Percentiles rank a stretch among this genome's conserved stretches.
phyloP scores from a whole-genome alignment of 2,888 invertebrate species.

The Stenurella melanura region DNA sequence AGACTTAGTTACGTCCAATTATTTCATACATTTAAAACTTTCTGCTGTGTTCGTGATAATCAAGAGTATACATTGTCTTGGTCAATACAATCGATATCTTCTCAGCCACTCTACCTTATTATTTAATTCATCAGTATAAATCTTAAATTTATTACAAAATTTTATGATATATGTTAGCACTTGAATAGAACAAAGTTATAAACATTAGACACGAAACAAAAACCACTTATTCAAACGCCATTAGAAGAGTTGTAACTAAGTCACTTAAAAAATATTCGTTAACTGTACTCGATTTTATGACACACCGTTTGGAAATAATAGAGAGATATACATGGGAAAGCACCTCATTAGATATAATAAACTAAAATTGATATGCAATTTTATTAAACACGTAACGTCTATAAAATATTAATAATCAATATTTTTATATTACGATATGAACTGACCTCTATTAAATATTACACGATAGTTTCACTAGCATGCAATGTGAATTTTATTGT shows the following conservation, averaged over 20 bases:
- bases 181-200: not conserved
- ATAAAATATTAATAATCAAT: not conserved
- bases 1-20: too few species aligned
- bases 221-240: not conserved
- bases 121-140: not conserved
- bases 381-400: not conserved
- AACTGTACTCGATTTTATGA: not conserved
- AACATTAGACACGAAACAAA: not conserved
- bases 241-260: not conserved
- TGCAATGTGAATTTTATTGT: not conserved
- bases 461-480: not conserved
- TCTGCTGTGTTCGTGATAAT: too few species aligned
- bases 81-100: not conserved
- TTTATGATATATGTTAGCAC: not conserved
- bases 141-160: not conserved
- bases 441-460: not conserved
- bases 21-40: too few species aligned
- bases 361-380: not conserved
- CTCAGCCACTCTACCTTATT: not conserved
- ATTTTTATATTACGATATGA: not conserved
- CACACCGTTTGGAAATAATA: not conserved
- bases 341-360: not conserved
- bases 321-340: not conserved
- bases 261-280: not conserved
- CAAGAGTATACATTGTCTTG: too few species aligned